A percentile compares a stretch with the other conserved stretches of the same genome.
phyloP scores from a whole-genome alignment of 37 sponge, comb jelly and placozoan species.

The Halichondria panicea region DNA sequence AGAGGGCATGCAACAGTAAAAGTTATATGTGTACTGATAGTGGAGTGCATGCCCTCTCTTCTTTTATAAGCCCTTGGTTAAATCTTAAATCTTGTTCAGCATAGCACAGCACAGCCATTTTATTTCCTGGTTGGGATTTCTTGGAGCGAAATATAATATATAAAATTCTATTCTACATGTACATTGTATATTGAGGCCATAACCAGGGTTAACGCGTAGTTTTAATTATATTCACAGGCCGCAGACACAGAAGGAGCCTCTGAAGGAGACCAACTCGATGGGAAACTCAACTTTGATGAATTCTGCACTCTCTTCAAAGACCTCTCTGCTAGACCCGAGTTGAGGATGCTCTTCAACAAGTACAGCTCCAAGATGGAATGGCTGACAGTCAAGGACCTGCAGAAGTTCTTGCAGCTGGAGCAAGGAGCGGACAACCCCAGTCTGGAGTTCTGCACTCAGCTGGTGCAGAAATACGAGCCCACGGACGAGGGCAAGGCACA shows the following conservation, averaged over 20 bases:
- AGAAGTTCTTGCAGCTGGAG: constrained; percentile 44
- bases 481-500: constrained; percentile 41
- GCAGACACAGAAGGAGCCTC: constrained; percentile 46
- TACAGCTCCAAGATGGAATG: constrained; percentile 55
- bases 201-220: background rate
- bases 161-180: background rate
- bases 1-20: too few species aligned
- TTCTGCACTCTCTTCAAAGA: constrained; percentile 58
- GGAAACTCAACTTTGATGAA: constrained; percentile 42
- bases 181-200: background rate
- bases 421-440: constrained; percentile 32
- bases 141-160: background rate
- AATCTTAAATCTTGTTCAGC: too few species aligned
- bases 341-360: constrained; percentile 26
- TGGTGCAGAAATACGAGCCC: constrained; percentile 52
- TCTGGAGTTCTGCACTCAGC: constrained; percentile 32
- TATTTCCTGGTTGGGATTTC: background rate
- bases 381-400: constrained; percentile 50
- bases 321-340: constrained; percentile 29
- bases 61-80: too few species aligned
- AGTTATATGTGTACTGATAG: too few species aligned
- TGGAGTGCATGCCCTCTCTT: too few species aligned
- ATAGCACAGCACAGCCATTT: too few species aligned
- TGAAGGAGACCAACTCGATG: too few species aligned
- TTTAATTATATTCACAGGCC: constrained; percentile 12